Base-by-base conservation (phyloP, 2,797 vertebrate genomes). In the Crax fasciolata region DNA sequence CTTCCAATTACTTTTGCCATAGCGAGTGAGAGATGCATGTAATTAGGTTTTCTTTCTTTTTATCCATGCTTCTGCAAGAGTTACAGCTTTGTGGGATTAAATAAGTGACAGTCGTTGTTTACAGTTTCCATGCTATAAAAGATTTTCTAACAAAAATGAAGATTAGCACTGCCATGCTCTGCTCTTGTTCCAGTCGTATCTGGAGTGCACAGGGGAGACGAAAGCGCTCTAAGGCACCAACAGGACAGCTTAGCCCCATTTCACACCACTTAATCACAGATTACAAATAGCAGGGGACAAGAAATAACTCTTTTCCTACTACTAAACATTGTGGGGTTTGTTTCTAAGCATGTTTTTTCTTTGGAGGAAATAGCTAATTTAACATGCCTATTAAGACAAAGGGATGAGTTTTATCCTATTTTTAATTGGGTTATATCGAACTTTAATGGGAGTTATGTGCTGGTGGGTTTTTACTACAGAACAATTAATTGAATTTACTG, bases 241-340 rank as follows among this genome's bases (percentile, higher is more conserved):
- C 41, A 92, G 74, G 90, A 84, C 54, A 71, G 68, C 78, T 97
- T 91, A 91, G 65, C 41, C 87, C 91, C 89, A 94, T 75, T 94
- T 97, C 95, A 91, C 63, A 96, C 83, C 44, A 55, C 38, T 96
- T 94, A 92, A 95, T 94, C 94, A 89, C 41, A 93, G 76, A 65
- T 93, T 96, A 84, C 86, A 88, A 84, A 90, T 70, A 89, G 77
- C 93, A 88, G 81, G 92, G 65, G 93, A 88, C 83, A 27, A 78
- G 51, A 94, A 94, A 92, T 51, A 68, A 63, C 39, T 51, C 46
- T 52, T 71, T 75, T 16, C 41, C 83, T 41, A 2, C 38, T 85
- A 52, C 54, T 85, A 72, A 57, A 81, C 15, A 16, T 78, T 30
- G 49, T 2, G 28, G 38, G n/a, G 62, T 61, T 88, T 83, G 49